Conservation (phyloP, 2,888 invertebrate species). For the Tachina grossa region DNA sequence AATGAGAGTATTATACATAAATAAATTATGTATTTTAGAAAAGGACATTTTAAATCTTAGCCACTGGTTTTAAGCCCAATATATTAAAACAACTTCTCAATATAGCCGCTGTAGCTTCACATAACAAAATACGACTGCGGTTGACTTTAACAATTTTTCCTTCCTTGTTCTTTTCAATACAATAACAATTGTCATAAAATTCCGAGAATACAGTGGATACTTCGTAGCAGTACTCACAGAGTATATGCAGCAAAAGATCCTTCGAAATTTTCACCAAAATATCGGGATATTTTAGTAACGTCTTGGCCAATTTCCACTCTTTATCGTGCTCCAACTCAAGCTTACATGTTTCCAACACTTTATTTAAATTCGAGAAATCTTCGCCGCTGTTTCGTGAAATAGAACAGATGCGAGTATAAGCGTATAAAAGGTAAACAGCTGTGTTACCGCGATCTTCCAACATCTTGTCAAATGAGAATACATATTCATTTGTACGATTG, state of each 20-base stretch:
- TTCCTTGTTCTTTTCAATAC: constrained; percentile 94
- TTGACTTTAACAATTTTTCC: constrained; percentile 93
- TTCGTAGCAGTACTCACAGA: constrained; percentile 98
- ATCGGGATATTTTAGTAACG: constrained; percentile 93
- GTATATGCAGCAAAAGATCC: constrained; percentile 91
- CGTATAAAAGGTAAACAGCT: constrained; percentile 97
- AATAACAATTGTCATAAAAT: constrained; percentile 99
- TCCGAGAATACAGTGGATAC: constrained; percentile 96
- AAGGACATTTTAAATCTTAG: constrained; percentile 89
- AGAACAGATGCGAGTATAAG: constrained; percentile 95
- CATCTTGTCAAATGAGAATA: constrained; percentile 99
- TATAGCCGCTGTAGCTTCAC: constrained; percentile 95
- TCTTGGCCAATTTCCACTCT: constrained; percentile 97
- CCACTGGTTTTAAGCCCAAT: constrained; percentile 94
- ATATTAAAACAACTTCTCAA: constrained; percentile 95
- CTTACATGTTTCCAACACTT: constrained; percentile 84
- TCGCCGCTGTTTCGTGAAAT: constrained; percentile 88
- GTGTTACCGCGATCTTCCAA: constrained; percentile 99
- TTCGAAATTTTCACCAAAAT: constrained; percentile 91
- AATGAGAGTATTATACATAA: constrained; percentile 11
- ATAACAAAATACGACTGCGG: constrained; percentile 92
- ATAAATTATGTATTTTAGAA: neutral
- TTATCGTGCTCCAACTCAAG: constrained; percentile 93
- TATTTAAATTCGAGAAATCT: constrained; percentile 86
- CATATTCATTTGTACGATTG: constrained; percentile 95